Evolutionary conservation across 2,888 invertebrate genomes (phyloP), one percentile per base, ranked within the genome.

Genomic region (Drosophila cracens): DNA sequence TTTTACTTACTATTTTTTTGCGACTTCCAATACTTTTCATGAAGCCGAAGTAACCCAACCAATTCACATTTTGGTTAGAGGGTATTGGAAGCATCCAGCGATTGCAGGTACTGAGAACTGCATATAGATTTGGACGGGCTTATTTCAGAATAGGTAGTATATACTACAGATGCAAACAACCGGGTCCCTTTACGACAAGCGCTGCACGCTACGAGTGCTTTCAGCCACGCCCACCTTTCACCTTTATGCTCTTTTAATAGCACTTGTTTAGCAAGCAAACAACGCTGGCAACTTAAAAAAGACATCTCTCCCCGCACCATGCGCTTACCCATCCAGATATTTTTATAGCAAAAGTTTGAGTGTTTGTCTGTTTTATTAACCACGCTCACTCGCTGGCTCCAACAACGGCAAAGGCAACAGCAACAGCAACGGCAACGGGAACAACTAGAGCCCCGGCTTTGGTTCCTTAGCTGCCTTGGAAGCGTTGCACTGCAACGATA

Each of bases 291-390:
- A 89, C 86, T 79, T 77, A 73, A 82, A 82, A 89, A 78, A 87
- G 74, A 70, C 65, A 58, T 53, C 49, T n/a, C 40, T 13, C 11
- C 51, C 48, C 36, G 6, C 48, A 31, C 38, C 25, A 18, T n/a
- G n/a, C 59, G 54, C 61, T 58, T 40, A 49, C 34, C 77, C 57
- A 65, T 38, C 46, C 69, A 75, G 76, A 90, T 86, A 89, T 91
- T 90, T 91, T 91, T 91, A 91, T 89, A 83, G 85, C 84, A 67
- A 88, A 90, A 91, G 81, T 91, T 91, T 83, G 84, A 90, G 87
- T 90, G 90, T 89, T 91, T 91, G 89, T 87, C 91, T 91, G 90
- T 90, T 89, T 90, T 92, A 91, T 92, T 91, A 90, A 89, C 82
- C 89, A 82, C 87, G 79, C 71, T 81, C 84, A 56, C 66, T 79